Base-by-base conservation (phyloP, 2,888 invertebrate species). In the Xanthia togata region DNA sequence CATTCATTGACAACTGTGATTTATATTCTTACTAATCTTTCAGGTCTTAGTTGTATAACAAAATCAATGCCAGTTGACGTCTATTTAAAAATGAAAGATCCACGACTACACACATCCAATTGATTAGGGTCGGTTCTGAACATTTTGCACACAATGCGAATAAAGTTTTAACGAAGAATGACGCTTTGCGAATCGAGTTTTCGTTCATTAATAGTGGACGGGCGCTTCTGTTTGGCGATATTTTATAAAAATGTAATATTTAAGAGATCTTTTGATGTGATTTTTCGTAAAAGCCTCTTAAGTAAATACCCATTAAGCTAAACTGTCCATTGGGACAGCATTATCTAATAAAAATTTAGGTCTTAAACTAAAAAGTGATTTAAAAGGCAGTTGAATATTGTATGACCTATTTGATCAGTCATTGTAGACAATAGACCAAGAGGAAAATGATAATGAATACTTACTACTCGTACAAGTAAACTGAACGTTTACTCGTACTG, bases 91-190 rank as follows among this genome's bases (percentile, higher is more conserved):
- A 78, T 78, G 0, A 41, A 79, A 59, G 26, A 9, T 41, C 31
- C 26, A 20, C 31, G 9, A 65, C n/a, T 31, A 63, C 59, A 63
- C 20, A 73, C 55, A 26, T 57, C 60, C 55, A 64, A 65, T 71
- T 71, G 70, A 84, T 84, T 69, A 53, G 57, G 73, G 73, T 81
- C 31, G 57, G 14, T 63, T 55, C 47, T 11, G 38, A 76, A 44
- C 50, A 79, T 53, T 73, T 53, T 14, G 41, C 50, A 38, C 23
- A 68, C 26, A 65, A 67, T 60, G 9, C 47, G 62, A 55, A 79
- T 70, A 79, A 84, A 85, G 76, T 82, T 85, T 72, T 82, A 84
- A 85, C 73, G 63, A 85, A 70, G 79, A 85, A 26, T 76, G 82
- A 85, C 82, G 47, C 38, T 3, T 14, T 68, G 38, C 17, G 63